These are phyloP conservation scores for Phyllotreta striolata DNA, from an alignment of 2,888 invertebrate genomes.

Conservation along the genomic window DNA sequence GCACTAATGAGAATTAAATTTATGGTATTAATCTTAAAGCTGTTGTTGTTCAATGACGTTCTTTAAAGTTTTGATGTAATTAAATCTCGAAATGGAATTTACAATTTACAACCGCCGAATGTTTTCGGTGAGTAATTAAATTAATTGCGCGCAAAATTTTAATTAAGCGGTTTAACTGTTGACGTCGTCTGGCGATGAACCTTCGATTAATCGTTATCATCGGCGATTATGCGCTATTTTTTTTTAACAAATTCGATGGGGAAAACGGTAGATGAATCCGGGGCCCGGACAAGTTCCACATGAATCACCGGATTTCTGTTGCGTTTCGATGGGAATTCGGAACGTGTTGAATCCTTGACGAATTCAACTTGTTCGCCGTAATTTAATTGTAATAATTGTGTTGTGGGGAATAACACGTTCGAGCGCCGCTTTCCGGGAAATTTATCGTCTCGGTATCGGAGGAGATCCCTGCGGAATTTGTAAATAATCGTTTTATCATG, in stretches of 20 bases:
- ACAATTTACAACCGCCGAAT: too few species aligned
- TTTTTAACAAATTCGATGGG: neutral
- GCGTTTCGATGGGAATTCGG: slow-evolving; percentile 34
- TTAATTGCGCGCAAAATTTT: too few species aligned
- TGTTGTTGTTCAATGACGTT: too few species aligned
- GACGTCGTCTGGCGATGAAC: too few species aligned
- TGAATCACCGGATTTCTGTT: slow-evolving; percentile 26
- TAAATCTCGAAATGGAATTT: too few species aligned
- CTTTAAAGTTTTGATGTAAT: too few species aligned
- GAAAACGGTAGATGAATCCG: slow-evolving; percentile 28
- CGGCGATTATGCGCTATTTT: neutral
- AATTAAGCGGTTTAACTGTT: too few species aligned
- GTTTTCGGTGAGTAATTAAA: too few species aligned
- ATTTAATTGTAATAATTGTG: slow-evolving; percentile 18
- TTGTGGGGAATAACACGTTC: slow-evolving; percentile 29
- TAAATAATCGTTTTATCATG: slow-evolving; percentile 33
- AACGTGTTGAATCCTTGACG: slow-evolving; percentile 34
- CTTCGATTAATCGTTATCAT: too few species aligned
- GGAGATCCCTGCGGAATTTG: slow-evolving; percentile 34
- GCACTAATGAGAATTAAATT: too few species aligned
- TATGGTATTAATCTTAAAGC: too few species aligned
- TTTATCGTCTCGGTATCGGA: slow-evolving; percentile 1
- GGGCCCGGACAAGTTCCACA: slow-evolving; percentile 14
- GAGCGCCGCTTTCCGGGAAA: slow-evolving; percentile 19
- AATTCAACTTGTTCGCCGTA: slow-evolving; percentile 13